Evolutionary conservation across 23 tunicate species (phyloP), one percentile per base, ranked within the genome.

Genomic region (Diplosoma virens): DNA sequence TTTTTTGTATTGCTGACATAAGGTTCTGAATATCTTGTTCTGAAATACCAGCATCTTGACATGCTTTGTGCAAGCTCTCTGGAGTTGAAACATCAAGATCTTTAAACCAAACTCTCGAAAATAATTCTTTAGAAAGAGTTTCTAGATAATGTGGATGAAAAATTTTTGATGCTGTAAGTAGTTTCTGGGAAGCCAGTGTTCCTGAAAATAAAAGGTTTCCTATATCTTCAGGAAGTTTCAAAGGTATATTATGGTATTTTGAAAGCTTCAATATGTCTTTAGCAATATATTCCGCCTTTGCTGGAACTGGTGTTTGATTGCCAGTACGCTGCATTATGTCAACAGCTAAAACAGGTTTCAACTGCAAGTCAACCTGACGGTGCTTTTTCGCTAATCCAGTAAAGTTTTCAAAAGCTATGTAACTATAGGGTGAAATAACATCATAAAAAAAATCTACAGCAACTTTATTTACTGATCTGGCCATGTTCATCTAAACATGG

Each of bases 381-480:
- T 48, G 79, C 30, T 35, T 32, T 29, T 78, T 73, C 33, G 54
- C 59, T 32, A 53, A 83, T 34, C 84, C 46, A 9, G 72, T 79
- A 11, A 94, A 25, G 20, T 32, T 66, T 73, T 79, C 82, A 79
- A 87, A 94, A 0, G 90, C 84, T 24, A 94, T 79, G 33, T 67
- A 94, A 34, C 88, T 73, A 56, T 88, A 94, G 1, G 99, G 99
- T 31, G 90, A 82, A 2, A 94, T 41, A 20, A 82, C 75, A 63
- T 94, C 99, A 73, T 74, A 94, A 75, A 85, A 92, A 35, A 92
- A 59, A 3, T 92, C 84, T 0, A 92, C 97, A 6, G 47, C 9
- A 6, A 68, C 32, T 55, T 80, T 84, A 7, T 61, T 61, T 3
- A 29, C 69, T 5, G 18, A 27, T 2, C 35, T 22, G 7, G 69